Conservation (phyloP, 2,888 invertebrate genomes). For the Agonopterix subpropinquella region DNA sequence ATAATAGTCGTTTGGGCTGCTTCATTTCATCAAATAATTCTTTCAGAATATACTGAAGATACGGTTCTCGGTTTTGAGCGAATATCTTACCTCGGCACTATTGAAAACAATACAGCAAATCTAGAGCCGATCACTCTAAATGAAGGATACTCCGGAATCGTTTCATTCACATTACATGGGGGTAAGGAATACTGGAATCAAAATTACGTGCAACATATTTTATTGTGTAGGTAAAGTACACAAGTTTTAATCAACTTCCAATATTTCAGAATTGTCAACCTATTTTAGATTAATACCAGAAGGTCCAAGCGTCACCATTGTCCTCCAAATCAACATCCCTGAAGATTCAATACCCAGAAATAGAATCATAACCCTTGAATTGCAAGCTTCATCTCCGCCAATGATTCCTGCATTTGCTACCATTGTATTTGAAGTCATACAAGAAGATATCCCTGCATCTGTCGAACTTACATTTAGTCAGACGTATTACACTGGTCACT, state of each 20-base stretch:
- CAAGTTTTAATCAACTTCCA: neutral
- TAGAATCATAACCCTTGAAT: constrained; percentile 16
- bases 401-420: constrained; percentile 16
- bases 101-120: constrained; percentile 6
- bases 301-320: constrained; percentile 12
- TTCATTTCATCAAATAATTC: constrained; percentile 1
- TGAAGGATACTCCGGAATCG: constrained; percentile 15
- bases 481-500: constrained; percentile 16
- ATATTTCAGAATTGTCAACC: constrained; percentile 14
- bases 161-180: constrained; percentile 23
- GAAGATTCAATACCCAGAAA: constrained; percentile 16
- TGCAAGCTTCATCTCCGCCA: constrained; percentile 18
- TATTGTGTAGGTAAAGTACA: no score
- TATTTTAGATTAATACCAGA: constrained; percentile 13
- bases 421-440: constrained; percentile 17
- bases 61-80: constrained; percentile 18
- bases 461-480: constrained; percentile 16
- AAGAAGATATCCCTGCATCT: constrained; percentile 6
- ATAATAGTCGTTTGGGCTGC: constrained; percentile 2
- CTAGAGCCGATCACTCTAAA: constrained; percentile 12
- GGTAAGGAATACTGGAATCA: constrained; percentile 14
- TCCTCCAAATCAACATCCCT: constrained; percentile 14
- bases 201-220: no score
- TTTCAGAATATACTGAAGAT: neutral
- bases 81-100: constrained; percentile 14